Evolutionary conservation across 2,888 invertebrate species (phyloP).

Genomic region (Trypoxylon attenuatum): DNA sequence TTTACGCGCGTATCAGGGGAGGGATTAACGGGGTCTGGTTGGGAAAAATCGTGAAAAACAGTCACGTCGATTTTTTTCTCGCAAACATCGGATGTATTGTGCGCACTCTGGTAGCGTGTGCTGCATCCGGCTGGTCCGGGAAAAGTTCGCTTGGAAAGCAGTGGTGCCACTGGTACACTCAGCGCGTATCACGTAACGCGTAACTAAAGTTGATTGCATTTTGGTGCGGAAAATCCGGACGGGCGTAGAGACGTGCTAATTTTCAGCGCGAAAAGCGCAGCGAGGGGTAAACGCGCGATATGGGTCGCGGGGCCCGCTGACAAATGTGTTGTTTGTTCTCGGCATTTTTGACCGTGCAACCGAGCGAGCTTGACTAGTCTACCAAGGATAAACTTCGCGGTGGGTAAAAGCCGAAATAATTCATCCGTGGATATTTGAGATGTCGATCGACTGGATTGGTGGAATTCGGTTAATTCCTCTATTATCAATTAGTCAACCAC

Average conservation of each 20-base stretch:
- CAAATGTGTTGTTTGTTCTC: background rate
- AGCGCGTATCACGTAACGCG: background rate
- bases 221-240: no score
- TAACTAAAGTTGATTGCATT: background rate
- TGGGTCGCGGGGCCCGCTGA: background rate
- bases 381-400: no score
- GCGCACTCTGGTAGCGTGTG: background rate
- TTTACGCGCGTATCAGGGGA: no score
- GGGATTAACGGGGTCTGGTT: background rate
- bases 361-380: no score
- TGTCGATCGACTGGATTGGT: no score
- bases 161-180: no score
- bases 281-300: background rate
- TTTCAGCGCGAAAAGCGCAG: background rate
- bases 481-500: no score
- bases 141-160: background rate
- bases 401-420: no score
- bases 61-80: background rate
- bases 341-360: background rate
- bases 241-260: background rate
- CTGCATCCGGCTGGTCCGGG: background rate
- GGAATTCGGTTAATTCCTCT: no score
- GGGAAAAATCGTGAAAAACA: no score
- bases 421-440: no score
- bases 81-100: background rate